phyloP scores from a whole-genome alignment of 2,797 vertebrate genomes.

The Eleutherodactylus coqui region DNA sequence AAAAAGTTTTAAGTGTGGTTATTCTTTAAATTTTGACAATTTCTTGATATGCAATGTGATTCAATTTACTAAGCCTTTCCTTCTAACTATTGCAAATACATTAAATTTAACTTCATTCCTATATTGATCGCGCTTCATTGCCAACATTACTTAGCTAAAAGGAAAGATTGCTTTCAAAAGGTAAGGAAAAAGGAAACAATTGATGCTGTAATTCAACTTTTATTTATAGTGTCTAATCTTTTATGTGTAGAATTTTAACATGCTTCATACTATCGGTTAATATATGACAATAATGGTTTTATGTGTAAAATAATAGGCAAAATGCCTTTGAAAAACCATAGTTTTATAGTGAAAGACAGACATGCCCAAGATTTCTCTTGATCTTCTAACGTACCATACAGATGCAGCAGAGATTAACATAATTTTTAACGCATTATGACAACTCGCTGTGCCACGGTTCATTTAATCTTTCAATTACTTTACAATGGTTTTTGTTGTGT shows the following conservation, averaged over 20 bases:
- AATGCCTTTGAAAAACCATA: slow-evolving; percentile 17
- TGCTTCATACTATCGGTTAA: slow-evolving; percentile 6
- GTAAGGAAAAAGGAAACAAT: slow-evolving; percentile 27
- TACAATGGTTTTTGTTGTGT: too few species aligned
- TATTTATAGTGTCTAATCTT: slow-evolving; percentile 16
- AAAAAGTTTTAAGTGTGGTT: too few species aligned
- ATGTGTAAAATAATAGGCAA: slow-evolving; percentile 5
- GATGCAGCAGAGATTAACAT: too few species aligned
- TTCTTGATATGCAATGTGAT: slow-evolving; percentile 27
- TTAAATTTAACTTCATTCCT: slow-evolving; percentile 57
- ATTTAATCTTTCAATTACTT: too few species aligned
- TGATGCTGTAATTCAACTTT: slow-evolving; percentile 42
- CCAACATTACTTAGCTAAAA: slow-evolving; percentile 55
- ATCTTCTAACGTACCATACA: too few species aligned
- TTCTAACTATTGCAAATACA: slow-evolving; percentile 55
- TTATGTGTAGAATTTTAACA: slow-evolving; percentile 15
- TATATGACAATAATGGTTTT: background rate
- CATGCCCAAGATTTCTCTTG: too few species aligned
- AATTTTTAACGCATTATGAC: too few species aligned
- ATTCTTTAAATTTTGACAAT: slow-evolving; percentile 14
- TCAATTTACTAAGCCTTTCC: slow-evolving; percentile 54
- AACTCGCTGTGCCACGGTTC: too few species aligned
- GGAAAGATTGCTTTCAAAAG: slow-evolving; percentile 51
- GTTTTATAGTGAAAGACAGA: background rate
- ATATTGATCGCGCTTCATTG: slow-evolving; percentile 51